Evolutionary conservation across 2,113 vertebrate species (phyloP).

Genomic region (Benitochromis conjunctus): DNA sequence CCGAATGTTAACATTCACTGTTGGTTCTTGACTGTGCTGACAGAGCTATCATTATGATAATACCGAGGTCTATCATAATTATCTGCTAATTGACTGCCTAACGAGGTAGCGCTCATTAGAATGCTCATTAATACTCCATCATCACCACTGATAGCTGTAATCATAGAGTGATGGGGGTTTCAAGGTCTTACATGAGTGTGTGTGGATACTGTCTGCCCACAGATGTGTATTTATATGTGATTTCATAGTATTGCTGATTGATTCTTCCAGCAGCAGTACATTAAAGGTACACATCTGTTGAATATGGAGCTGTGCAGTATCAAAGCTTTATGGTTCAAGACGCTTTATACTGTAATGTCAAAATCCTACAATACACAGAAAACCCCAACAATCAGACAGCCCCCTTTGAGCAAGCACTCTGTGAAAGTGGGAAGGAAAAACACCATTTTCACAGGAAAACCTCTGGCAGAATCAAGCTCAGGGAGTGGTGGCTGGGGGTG

Average conservation of each 20-base stretch:
- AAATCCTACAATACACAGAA: neutral
- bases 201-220: neutral
- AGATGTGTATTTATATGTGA: neutral
- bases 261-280: neutral
- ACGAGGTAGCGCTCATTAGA: slow-evolving; percentile 53
- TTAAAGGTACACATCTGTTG: neutral
- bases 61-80: slow-evolving; percentile 56
- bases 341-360: neutral
- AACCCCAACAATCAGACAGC: neutral
- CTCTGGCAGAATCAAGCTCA: neutral
- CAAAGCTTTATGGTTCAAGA: neutral
- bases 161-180: slow-evolving; percentile 40
- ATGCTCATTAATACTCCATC: slow-evolving; percentile 62
- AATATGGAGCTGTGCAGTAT: neutral
- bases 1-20: neutral
- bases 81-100: slow-evolving; percentile 65
- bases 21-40: slow-evolving; percentile 9
- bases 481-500: neutral
- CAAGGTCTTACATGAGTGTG: slow-evolving; percentile 48
- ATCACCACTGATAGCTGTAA: slow-evolving; percentile 57
- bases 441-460: neutral
- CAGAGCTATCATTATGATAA: slow-evolving; percentile 44
- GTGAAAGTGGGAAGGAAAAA: neutral
- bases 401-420: neutral
- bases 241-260: neutral